Conservation (phyloP, 2,113 vertebrate genomes). For the Narcine bancroftii region DNA sequence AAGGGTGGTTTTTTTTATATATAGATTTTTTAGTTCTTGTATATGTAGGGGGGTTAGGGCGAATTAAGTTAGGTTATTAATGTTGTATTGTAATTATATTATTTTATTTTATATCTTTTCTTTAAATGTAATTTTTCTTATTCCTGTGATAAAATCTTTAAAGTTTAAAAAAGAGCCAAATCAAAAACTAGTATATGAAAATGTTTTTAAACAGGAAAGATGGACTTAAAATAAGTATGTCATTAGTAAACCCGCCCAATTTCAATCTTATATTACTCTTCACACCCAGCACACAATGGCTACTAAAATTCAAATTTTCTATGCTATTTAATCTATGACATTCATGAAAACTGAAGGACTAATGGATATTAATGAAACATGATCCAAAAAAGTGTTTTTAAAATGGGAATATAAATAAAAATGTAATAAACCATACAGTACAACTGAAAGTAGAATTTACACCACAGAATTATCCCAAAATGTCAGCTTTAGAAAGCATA, state of each 20-base stretch:
- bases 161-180: background rate
- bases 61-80: too few species aligned
- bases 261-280: background rate
- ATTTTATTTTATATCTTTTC: too few species aligned
- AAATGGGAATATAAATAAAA: background rate
- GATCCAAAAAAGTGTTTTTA: background rate
- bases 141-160: too few species aligned
- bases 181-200: background rate
- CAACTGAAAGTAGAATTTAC: background rate
- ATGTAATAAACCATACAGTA: background rate
- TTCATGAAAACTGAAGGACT: background rate
- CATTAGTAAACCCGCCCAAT: too few species aligned
- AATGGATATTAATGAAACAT: background rate
- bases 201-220: too few species aligned
- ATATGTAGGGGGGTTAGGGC: background rate
- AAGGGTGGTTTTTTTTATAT: too few species aligned
- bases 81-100: too few species aligned
- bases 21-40: too few species aligned
- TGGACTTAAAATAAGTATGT: background rate
- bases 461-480: background rate
- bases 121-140: too few species aligned
- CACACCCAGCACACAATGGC: too few species aligned
- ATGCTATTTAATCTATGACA: background rate
- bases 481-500: background rate
- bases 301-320: background rate